These are phyloP conservation scores for Podarcis muralis DNA, from an alignment of 2,113 vertebrate genomes.

Conservation along the genomic window DNA sequence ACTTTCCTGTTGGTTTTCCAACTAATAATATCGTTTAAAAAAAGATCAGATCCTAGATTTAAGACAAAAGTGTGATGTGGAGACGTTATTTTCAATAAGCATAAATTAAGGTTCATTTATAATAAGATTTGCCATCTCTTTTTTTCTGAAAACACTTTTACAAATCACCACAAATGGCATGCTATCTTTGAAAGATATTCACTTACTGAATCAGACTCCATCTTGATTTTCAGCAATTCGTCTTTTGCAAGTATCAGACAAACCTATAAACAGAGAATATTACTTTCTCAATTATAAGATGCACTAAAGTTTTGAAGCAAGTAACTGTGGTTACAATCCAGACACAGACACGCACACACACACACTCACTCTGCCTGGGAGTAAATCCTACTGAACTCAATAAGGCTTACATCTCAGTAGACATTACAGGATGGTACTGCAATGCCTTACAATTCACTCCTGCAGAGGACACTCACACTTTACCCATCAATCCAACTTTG, in stretches of 20 bases:
- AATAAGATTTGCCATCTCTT: neutral
- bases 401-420: too few relatives aligned
- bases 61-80: neutral
- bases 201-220: slow-evolving; percentile 22
- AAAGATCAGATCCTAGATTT: neutral
- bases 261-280: slow-evolving; percentile 1
- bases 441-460: neutral
- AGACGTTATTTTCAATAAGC: neutral
- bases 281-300: neutral
- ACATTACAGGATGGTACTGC: too few relatives aligned
- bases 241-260: neutral
- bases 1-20: neutral
- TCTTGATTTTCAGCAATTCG: neutral
- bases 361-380: too few relatives aligned
- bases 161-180: neutral
- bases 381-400: too few relatives aligned
- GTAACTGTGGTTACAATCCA: neutral
- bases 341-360: too few relatives aligned
- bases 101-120: neutral
- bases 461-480: neutral
- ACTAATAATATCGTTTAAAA: neutral
- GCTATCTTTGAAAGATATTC: neutral
- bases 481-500: neutral
- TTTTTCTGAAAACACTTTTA: neutral
- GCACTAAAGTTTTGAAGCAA: neutral